Evolutionary conservation across 2,113 vertebrate species (phyloP).

Genomic region (Archocentrus centrarchus): DNA sequence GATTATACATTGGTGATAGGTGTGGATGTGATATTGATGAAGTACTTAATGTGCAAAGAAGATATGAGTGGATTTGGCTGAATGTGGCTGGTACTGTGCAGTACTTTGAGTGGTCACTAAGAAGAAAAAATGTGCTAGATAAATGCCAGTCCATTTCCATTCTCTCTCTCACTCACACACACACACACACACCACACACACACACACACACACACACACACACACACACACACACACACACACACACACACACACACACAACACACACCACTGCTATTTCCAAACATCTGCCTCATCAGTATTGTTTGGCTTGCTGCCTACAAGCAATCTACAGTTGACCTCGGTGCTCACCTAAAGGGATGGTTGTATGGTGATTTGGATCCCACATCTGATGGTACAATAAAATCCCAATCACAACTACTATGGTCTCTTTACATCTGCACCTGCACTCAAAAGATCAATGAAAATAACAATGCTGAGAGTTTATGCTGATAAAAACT

Average conservation of each 20-base stretch:
- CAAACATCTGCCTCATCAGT: conserved; percentile 41
- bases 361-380: conserved; percentile 4
- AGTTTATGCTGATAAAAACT: background rate
- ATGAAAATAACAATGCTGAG: background rate
- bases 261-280: background rate
- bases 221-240: too few species aligned
- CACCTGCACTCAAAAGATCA: background rate
- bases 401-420: conserved; percentile 26
- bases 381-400: conserved; percentile 32
- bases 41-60: background rate
- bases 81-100: background rate
- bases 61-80: background rate
- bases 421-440: conserved; percentile 29
- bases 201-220: background rate
- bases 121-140: background rate
- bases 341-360: conserved; percentile 19
- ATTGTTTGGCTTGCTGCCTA: conserved; percentile 41
- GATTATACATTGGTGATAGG: background rate
- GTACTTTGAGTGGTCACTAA: background rate
- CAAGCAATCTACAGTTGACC: conserved; percentile 27
- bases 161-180: too few species aligned
- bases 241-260: background rate
- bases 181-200: background rate
- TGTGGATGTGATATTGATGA: background rate
- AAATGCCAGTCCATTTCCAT: background rate